Percentiles rank a stretch among this genome's conserved stretches.
phyloP scores from a whole-genome alignment of 2,113 vertebrate species.

The Tiliqua scincoides region DNA sequence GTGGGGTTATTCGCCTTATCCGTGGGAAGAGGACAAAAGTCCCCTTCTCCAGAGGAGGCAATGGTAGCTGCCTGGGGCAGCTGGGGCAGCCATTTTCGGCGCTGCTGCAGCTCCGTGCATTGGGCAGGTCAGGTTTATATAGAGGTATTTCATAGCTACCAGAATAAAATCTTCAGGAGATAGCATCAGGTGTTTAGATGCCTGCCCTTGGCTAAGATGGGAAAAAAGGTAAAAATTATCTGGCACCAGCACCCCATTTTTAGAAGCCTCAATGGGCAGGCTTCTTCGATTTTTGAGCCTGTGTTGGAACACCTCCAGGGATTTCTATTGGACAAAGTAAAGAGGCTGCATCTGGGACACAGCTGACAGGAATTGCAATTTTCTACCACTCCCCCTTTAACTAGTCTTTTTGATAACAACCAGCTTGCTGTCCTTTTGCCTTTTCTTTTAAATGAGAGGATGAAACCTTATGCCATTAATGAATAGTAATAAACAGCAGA shows the following conservation, averaged over 20 bases:
- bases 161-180: not conserved
- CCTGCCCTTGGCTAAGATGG: not conserved
- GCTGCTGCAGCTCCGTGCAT: not conserved
- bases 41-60: no score
- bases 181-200: not conserved
- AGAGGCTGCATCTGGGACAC: not conserved
- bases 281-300: not conserved
- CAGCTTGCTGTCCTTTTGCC: slow-evolving; percentile 25
- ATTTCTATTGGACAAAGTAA: not conserved
- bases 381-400: slow-evolving; percentile 3
- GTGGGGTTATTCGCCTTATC: no score
- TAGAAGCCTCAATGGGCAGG: not conserved
- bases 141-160: not conserved
- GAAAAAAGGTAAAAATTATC: not conserved
- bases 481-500: not conserved
- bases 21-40: no score
- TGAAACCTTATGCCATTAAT: slow-evolving; percentile 19
- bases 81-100: no score
- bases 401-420: not conserved
- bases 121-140: not conserved
- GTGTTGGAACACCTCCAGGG: no score
- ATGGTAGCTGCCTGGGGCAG: no score
- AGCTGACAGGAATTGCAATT: not conserved
- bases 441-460: slow-evolving; percentile 38
- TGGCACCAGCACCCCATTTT: not conserved